phyloP scores from a whole-genome alignment of 2,888 invertebrate species.

The Aphidoletes aphidimyza region DNA sequence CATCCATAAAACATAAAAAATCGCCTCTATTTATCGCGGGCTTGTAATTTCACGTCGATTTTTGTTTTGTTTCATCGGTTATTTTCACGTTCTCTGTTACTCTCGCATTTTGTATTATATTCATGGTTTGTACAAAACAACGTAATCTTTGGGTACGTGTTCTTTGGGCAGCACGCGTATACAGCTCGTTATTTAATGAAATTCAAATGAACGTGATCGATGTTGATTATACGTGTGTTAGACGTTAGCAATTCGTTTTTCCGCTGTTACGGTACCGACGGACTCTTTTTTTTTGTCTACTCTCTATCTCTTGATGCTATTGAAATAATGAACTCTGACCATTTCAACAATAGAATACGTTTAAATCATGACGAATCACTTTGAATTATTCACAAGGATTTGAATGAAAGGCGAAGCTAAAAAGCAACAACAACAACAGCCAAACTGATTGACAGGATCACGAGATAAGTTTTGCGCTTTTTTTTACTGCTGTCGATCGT shows the following conservation, averaged over 20 bases:
- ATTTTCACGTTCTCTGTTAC: background rate
- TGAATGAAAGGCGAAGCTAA: conserved; percentile 13
- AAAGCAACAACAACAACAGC: background rate
- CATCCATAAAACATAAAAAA: conserved; percentile 26
- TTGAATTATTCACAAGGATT: conserved; percentile 44
- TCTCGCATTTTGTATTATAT: background rate
- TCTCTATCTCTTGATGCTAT: background rate
- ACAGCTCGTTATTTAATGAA: conserved; percentile 46
- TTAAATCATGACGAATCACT: conserved; percentile 9
- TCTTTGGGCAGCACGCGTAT: conserved; percentile 17
- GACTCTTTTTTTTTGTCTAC: background rate
- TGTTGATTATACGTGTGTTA: conserved; percentile 51
- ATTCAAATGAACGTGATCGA: conserved; percentile 51
- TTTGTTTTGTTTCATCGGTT: background rate
- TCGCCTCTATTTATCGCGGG: conserved; percentile 47
- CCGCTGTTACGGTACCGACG: conserved; percentile 23
- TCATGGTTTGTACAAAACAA: background rate
- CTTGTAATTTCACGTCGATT: conserved; percentile 3
- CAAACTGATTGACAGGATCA: background rate
- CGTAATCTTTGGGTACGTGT: conserved; percentile 30
- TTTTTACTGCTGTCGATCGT: background rate
- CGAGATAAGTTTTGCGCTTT: background rate
- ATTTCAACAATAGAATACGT: background rate
- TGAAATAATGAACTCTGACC: conserved; percentile 34
- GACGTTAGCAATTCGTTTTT: conserved; percentile 48